Base-by-base conservation (phyloP, 2,113 vertebrate species). In the Vireo altiloquus region DNA sequence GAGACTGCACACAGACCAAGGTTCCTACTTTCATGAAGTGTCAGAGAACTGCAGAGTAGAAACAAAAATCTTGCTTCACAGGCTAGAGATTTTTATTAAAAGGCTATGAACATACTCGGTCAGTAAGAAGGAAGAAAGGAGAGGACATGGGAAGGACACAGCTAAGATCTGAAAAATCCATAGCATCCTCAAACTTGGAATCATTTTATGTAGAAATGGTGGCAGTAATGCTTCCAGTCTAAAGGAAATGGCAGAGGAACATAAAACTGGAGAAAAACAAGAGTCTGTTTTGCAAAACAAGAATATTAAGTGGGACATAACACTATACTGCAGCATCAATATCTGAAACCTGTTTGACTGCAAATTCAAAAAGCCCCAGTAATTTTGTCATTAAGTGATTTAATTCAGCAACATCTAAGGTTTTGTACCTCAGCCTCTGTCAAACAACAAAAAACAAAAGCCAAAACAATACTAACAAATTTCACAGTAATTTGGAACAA, bases 331-430 rank as follows among this genome's bases (percentile, higher is more conserved):
- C 60, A 83, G 49, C 33, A 92, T 42, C 54, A 87, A n/a, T 54
- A 79, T 35, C 82, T 71, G 92, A 91, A 93, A 81, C n/a, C 82
- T 83, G 40, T 25, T 19, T 75, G 87, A 60, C 76, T 84, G 47
- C 47, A 92, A 70, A 87, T 69, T 96, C 75, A 57, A 83, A 92
- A 88, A 79, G 79, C 85, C 31, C 74, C 35, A 47, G 68, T 96
- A 90, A 72, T 97, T 97, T 92, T 93, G 72, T 95, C 87, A 97
- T 97, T 95, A 94, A 95, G 92, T 79, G 31, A 94, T 93, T 96
- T 94, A 94, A 95, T 37, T 74, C 77, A 71, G 69, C 57, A 90
- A 69, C 56, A 61, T 85, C 96, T 85, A 95, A 84, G 65, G 57
- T 78, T 94, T 69, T 89, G 53, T 84, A 94, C 69, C 93, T 90